Evolutionary conservation across 2,888 invertebrate species (phyloP), one percentile per base, ranked within the genome.

Genomic region (Philereme vetulata): DNA sequence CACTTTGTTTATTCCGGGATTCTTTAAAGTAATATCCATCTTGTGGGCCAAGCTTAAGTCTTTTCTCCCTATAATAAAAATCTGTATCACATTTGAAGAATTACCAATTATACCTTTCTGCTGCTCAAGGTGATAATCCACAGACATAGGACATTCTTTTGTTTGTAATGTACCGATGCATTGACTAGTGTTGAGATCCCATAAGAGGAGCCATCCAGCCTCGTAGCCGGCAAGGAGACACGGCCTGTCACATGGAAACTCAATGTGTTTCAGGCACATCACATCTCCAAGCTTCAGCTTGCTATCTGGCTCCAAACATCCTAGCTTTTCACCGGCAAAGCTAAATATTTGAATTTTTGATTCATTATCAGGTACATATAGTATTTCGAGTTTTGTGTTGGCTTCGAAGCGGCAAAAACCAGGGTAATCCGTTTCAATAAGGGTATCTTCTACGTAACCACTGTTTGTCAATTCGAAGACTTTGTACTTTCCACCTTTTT

Each of bases 191-290:
- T 93, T 93, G 72, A 95, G 88, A 85, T 96, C 95, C 95, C 96
- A 97, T 21, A 96, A 85, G 9, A 94, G 85, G 51, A 96, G 88
- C 80, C 95, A 94, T 0, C 96, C 96, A 32, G 94, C 93, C 81
- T 97, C 97, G 70, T 96, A 96, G 46, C 95, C 95, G 9, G 93
- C 95, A 52, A 97, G 83, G 32, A 96, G 77, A 74, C 93, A 94
- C 4, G 85, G 80, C 65, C 86, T 88, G 66, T 93, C 93, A 62
- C 80, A 74, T 33, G 93, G 80, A 69, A 90, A 93, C 76, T 93
- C 86, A 62, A 91, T 76, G 73, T 85, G 88, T 72, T 93, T 91
- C 68, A 95, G 82, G 68, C 94, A 94, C 95, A 95, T 95, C 0
- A 95, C 87, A 72, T 94, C 93, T 49, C 95, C 95, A 1, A 95